These are phyloP conservation scores for Phylloscopus collybita DNA, from an alignment of 2,797 vertebrate genomes.

Conservation along the genomic window DNA sequence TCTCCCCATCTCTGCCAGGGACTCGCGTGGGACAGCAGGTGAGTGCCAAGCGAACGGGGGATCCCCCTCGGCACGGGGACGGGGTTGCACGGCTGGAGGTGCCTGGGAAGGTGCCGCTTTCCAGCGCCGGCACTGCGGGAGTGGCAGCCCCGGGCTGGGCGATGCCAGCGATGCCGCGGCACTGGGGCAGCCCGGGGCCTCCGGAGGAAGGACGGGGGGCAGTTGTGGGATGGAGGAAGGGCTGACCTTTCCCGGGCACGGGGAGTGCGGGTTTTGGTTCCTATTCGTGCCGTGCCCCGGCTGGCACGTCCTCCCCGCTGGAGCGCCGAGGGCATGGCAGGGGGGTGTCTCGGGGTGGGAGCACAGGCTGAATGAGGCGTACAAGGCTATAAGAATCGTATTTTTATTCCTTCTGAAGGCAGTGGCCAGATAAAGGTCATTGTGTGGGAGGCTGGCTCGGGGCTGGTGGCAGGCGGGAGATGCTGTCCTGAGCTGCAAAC, in stretches of 20 bases:
- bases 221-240: neutral
- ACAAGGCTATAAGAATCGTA: fast-evolving
- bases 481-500: neutral
- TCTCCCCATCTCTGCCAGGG: neutral
- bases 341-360: neutral
- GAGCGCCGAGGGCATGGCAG: neutral
- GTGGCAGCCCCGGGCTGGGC: neutral
- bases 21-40: neutral
- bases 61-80: neutral
- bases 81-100: fast-evolving
- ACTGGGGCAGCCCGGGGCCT: neutral
- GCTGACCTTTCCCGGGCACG: neutral
- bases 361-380: neutral
- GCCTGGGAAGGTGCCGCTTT: neutral
- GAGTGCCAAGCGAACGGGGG: neutral
- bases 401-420: neutral
- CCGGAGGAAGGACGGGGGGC: neutral
- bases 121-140: fast-evolving
- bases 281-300: neutral
- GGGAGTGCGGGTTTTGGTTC: neutral
- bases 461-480: neutral
- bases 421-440: neutral
- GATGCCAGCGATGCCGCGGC: neutral
- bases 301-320: neutral
- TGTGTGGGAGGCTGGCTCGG: neutral